Percentiles rank a stretch among this genome's conserved stretches.
phyloP scores from a whole-genome alignment of 2,888 invertebrate genomes.

The Cordilura impudica region DNA sequence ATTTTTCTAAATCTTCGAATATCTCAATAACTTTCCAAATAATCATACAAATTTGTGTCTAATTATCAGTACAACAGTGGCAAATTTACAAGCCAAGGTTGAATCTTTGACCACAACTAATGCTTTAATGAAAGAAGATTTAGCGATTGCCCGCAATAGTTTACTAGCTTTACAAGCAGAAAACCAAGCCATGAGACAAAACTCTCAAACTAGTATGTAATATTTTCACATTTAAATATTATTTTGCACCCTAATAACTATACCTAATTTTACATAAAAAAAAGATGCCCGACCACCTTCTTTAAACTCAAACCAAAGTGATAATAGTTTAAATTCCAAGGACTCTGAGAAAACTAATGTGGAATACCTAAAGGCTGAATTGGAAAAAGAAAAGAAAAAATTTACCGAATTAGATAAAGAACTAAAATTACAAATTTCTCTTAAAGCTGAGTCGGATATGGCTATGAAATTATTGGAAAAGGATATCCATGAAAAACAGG shows the following conservation, averaged over 20 bases:
- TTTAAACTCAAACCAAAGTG: constrained; percentile 68
- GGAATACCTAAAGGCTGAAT: constrained; percentile 82
- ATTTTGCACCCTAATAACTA: neutral
- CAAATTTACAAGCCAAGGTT: constrained; percentile 95
- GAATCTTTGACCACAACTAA: constrained; percentile 95
- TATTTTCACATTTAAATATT: constrained; percentile 5
- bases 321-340: constrained; percentile 70
- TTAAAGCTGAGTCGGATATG: constrained; percentile 97
- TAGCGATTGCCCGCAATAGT: constrained; percentile 94
- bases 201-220: constrained; percentile 65
- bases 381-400: constrained; percentile 87
- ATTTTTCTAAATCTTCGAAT: constrained; percentile 1
- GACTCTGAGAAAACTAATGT: constrained; percentile 72
- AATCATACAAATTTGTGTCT: neutral
- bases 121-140: constrained; percentile 96
- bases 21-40: constrained; percentile 27
- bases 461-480: constrained; percentile 97
- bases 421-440: constrained; percentile 91
- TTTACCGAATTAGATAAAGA: constrained; percentile 91
- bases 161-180: constrained; percentile 90
- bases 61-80: constrained; percentile 90
- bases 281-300: constrained; percentile 66
- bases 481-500: constrained; percentile 98
- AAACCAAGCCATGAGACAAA: constrained; percentile 77
- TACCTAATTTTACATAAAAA: too few relatives aligned